Conservation (phyloP, 2,113 vertebrate species). For the Australoheros scitulus region DNA sequence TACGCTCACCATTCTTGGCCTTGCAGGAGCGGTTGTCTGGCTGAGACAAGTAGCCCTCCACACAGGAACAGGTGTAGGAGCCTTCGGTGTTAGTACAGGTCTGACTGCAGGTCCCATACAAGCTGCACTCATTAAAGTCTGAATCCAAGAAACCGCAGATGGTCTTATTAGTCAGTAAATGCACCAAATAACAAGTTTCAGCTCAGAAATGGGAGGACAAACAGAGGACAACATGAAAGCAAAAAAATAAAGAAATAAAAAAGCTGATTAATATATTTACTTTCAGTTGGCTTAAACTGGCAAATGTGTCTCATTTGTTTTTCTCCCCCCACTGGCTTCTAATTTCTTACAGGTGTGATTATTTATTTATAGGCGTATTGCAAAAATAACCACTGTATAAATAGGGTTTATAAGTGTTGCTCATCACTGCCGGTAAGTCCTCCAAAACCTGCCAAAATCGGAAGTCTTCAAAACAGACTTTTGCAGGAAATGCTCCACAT, state of each 20-base stretch:
- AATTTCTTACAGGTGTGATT: background rate
- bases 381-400: background rate
- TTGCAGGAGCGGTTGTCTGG: constrained; percentile 97
- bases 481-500: constrained; percentile 8
- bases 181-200: background rate
- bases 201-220: background rate
- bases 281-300: background rate
- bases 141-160: constrained; percentile 31
- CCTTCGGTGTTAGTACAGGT: constrained; percentile 91
- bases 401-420: background rate
- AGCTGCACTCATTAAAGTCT: constrained; percentile 93
- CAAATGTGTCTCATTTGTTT: background rate
- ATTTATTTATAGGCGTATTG: background rate
- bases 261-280: background rate
- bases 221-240: background rate
- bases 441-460: background rate
- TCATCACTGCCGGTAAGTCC: background rate
- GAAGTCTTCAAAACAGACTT: background rate
- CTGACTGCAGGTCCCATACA: constrained; percentile 97
- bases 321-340: background rate
- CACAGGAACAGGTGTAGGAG: constrained; percentile 90
- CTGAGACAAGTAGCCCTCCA: constrained; percentile 93
- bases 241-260: background rate
- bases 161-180: background rate
- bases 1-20: constrained; percentile 90